Conservation (phyloP, 2,888 invertebrate species). For the Hydriomena furcata region DNA sequence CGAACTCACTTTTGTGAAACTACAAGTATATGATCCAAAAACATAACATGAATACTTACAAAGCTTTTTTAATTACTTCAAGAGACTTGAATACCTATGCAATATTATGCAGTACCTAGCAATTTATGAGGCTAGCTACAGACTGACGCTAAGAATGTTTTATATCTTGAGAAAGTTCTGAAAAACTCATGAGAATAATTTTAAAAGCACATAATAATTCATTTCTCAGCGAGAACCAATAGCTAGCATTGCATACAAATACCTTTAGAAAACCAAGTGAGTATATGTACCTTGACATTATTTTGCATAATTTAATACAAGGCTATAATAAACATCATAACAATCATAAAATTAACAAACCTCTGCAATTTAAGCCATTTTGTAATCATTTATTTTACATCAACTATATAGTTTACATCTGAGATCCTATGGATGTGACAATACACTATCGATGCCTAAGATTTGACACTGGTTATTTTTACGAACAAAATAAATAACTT, state of each 20-base stretch:
- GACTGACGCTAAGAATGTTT: constrained; percentile 4
- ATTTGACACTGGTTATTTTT: constrained; percentile 80
- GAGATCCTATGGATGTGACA: constrained; percentile 66
- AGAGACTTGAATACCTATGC: background rate
- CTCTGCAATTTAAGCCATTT: constrained; percentile 28
- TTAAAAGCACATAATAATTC: background rate
- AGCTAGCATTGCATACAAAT: background rate
- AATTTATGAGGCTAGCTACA: background rate
- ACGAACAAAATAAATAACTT: constrained; percentile 80
- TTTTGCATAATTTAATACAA: background rate
- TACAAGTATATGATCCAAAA: constrained; percentile 27
- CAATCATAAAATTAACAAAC: constrained; percentile 20
- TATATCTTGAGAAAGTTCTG: background rate
- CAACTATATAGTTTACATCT: constrained; percentile 57
- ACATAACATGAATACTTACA: constrained; percentile 23
- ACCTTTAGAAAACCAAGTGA: background rate
- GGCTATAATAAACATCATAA: constrained; percentile 1
- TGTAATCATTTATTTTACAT: constrained; percentile 35
- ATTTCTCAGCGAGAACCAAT: background rate
- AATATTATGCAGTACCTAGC: too few relatives aligned
- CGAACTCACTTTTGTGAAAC: constrained; percentile 38
- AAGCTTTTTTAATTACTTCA: constrained; percentile 20
- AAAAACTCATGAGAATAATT: background rate
- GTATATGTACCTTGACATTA: background rate
- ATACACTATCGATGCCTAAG: constrained; percentile 64